Evolutionary conservation across 2,113 vertebrate species (phyloP).

Genomic region (Tragelaphus scriptus): DNA sequence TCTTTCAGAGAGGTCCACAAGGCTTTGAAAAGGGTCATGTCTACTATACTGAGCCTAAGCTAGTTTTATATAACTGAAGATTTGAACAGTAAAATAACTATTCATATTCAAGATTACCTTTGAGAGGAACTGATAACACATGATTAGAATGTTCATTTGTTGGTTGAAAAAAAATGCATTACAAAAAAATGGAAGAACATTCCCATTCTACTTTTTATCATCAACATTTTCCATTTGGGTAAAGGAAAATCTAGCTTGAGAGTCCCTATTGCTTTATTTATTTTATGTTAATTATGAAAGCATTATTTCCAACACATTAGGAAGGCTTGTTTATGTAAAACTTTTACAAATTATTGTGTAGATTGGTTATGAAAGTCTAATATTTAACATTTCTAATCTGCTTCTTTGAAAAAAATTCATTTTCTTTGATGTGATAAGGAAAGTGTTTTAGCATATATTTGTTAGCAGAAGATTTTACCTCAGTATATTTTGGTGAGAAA

Average conservation of each 20-base stretch:
- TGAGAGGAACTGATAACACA: background rate
- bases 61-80: background rate
- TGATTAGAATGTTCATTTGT: background rate
- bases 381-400: background rate
- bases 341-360: background rate
- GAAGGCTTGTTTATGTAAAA: background rate
- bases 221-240: background rate
- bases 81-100: background rate
- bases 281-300: background rate
- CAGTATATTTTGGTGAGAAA: constrained; percentile 39
- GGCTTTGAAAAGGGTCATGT: background rate
- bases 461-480: background rate
- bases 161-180: background rate
- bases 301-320: background rate
- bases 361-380: background rate
- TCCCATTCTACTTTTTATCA: background rate
- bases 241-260: background rate
- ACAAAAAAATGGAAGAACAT: background rate
- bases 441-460: constrained; percentile 18
- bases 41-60: background rate
- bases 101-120: background rate
- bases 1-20: background rate
- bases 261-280: background rate
- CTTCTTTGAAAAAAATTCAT: background rate
- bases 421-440: background rate